Evolutionary conservation across 2,113 vertebrate genomes (phyloP), one percentile per base, ranked within the genome.

Genomic region (Forbesichthys agassizii): DNA sequence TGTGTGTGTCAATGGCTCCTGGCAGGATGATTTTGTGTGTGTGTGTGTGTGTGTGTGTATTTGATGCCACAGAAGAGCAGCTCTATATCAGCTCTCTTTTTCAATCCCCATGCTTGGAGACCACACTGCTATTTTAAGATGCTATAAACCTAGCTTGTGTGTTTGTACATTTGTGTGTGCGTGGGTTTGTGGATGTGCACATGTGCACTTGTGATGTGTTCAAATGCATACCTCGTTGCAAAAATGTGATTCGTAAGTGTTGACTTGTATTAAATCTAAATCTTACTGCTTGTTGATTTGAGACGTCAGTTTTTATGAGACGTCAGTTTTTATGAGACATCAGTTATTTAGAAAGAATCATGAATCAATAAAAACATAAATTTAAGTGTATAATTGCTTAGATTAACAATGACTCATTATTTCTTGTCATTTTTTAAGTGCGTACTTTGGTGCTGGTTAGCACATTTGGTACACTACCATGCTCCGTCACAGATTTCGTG

Each of bases 121-220:
- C 80, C 78, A 77, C 81, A 84, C 75, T 66, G 87, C 88, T 91
- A 91, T 91, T 91, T 91, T 83, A 81, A 84, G 88, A 88, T 86
- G 84, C 66, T 80, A 83, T 88, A 91, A 90, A 89, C 83, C 86
- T 77, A 65, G 77, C 75, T 65, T 66, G 16, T 81, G 61, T 65
- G 48, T 59, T 51, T 63, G 54, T 61, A 62, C 75, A n/a, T 82
- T 46, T 65, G 61, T 61, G 56, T 72, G 69, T 55, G 52, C 56
- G 6, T 55, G 36, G 66, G 62, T 36, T 46, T 36, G 63, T 66
- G 46, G 11, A 14, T 49, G 46, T 63, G 42, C 49, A 16, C 48
- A 12, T 51, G 47, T 49, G 46, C 20, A 48, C 13, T 11, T 51
- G 62, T 49, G 48, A 64, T 33, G 16, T 13, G 49, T 46, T 33